These are phyloP conservation scores for Ips nitidus DNA, from an alignment of 1,140 invertebrate species.

Conservation along the genomic window DNA sequence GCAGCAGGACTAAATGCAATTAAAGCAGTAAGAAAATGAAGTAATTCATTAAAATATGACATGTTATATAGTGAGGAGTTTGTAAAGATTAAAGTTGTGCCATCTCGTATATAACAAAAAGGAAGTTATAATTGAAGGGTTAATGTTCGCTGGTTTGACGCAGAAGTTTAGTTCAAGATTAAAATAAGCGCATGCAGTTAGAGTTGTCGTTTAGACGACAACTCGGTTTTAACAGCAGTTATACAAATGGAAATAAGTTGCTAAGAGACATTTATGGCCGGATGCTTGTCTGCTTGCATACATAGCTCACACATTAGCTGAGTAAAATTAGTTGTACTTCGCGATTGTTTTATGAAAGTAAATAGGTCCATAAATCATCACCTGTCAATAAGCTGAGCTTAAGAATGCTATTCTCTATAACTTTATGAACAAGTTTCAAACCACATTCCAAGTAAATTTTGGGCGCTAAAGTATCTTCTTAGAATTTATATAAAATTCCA, in stretches of 20 bases:
- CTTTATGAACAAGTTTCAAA: constrained; percentile 7
- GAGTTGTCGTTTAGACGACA: not conserved
- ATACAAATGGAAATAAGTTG: not conserved
- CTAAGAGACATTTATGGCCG: not conserved
- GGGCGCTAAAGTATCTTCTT: constrained; percentile 11
- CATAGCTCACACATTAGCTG: too few relatives aligned
- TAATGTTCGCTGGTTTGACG: constrained; percentile 5
- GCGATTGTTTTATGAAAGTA: not conserved
- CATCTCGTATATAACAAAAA: constrained; percentile 4
- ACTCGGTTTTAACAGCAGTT: not conserved
- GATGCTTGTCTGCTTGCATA: not conserved
- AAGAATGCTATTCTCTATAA: not conserved
- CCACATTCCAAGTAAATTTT: constrained; percentile 9
- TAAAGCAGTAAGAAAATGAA: too few relatives aligned
- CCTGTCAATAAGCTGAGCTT: not conserved
- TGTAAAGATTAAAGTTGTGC: constrained; percentile 1
- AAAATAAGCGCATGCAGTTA: constrained; percentile 5
- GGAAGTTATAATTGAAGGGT: constrained; percentile 8
- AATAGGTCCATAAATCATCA: not conserved
- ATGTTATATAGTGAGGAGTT: not conserved
- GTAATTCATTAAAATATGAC: too few relatives aligned
- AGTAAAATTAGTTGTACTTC: not conserved
- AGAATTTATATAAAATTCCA: constrained; percentile 22
- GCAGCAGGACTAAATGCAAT: too few relatives aligned
- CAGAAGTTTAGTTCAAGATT: constrained; percentile 3